Conservation (phyloP, 2,797 vertebrate species). For the Gymnocypris eckloni region DNA sequence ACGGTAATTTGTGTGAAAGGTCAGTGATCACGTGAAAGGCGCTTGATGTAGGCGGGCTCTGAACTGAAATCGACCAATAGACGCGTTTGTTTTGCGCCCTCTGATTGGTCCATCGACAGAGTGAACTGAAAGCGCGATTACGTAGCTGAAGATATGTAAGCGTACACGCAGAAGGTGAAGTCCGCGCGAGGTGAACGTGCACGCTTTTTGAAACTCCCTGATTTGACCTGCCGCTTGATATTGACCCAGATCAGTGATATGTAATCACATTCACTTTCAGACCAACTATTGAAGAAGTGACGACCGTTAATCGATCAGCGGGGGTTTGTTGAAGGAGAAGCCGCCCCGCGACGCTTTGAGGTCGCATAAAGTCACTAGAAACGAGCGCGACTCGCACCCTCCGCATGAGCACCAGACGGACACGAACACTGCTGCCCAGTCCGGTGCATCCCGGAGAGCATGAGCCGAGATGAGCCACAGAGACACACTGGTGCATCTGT, state of each 20-base stretch:
- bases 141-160: neutral
- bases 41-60: slow-evolving; percentile 20
- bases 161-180: slow-evolving; percentile 8
- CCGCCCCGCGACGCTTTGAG: neutral
- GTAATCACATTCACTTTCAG: neutral
- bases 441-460: slow-evolving; percentile 71
- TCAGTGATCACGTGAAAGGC: slow-evolving; percentile 13
- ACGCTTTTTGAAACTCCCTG: neutral
- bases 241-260: neutral
- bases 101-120: slow-evolving; percentile 23
- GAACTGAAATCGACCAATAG: neutral
- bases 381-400: neutral
- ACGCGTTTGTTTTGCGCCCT: slow-evolving; percentile 15
- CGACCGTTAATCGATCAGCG: neutral
- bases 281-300: neutral
- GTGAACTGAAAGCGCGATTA: neutral
- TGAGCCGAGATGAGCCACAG: slow-evolving; percentile 94
- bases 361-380: neutral
- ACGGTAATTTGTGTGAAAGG: neutral
- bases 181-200: neutral
- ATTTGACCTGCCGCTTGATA: neutral
- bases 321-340: no score
- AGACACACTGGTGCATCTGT: slow-evolving; percentile 95
- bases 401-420: slow-evolving; percentile 31
- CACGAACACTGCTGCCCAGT: neutral